These are phyloP conservation scores for Scartelaos histophorus DNA, from an alignment of 2,113 vertebrate genomes.

Conservation along the genomic window DNA sequence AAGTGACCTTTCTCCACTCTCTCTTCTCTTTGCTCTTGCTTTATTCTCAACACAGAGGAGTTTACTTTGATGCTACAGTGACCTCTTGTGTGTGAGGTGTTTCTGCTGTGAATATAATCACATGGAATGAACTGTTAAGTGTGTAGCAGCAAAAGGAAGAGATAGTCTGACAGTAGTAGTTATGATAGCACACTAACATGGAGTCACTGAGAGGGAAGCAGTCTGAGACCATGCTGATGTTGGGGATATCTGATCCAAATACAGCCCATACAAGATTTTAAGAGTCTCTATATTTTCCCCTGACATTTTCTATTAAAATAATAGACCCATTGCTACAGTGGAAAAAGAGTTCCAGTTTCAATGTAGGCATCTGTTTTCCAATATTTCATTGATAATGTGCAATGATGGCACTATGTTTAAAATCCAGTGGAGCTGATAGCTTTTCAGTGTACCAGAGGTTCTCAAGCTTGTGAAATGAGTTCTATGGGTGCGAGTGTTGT, in stretches of 20 bases:
- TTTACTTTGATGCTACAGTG: slow-evolving; percentile 51
- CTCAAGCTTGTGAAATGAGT: background rate
- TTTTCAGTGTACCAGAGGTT: background rate
- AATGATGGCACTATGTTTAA: slow-evolving; percentile 26
- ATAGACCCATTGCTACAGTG: slow-evolving; percentile 45
- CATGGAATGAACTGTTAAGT: slow-evolving; percentile 52
- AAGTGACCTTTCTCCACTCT: slow-evolving; percentile 78
- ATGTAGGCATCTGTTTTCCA: slow-evolving; percentile 7
- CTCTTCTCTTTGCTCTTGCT: slow-evolving; percentile 54
- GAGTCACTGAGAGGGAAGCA: slow-evolving; percentile 55
- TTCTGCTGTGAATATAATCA: slow-evolving; percentile 60
- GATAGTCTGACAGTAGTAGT: slow-evolving; percentile 41
- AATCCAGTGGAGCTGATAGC: slow-evolving; percentile 28
- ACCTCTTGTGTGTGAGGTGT: slow-evolving; percentile 55
- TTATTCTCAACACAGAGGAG: slow-evolving; percentile 52
- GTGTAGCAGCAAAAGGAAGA: slow-evolving; percentile 27
- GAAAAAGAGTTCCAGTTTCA: slow-evolving; percentile 18
- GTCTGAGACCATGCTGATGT: slow-evolving; percentile 38
- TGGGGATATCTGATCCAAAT: slow-evolving; percentile 47
- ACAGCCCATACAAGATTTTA: slow-evolving; percentile 41
- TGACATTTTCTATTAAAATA: slow-evolving; percentile 62
- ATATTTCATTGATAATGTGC: slow-evolving; percentile 52
- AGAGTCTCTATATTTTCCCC: slow-evolving; percentile 45
- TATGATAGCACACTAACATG: slow-evolving; percentile 35
- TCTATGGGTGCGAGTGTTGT: background rate